Percentiles rank a stretch among this genome's conserved stretches.
Evolutionary conservation across 2,888 invertebrate genomes (phyloP).

Genomic region (Agrilus biguttatus): DNA sequence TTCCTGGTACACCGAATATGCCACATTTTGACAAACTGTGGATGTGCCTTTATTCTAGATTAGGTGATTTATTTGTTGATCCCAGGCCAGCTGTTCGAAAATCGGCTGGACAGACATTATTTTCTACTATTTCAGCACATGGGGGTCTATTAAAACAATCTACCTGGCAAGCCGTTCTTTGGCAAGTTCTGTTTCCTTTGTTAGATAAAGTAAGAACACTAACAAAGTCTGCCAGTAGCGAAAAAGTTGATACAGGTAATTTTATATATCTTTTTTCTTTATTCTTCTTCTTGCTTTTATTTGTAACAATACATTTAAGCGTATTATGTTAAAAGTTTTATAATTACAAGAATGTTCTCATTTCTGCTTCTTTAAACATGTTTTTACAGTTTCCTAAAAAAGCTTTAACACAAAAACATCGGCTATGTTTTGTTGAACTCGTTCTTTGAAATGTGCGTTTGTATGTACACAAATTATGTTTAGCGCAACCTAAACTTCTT

Average conservation of each 20-base stretch:
- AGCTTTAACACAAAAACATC: too few relatives aligned
- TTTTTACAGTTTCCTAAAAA: too few relatives aligned
- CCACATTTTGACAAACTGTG: constrained; percentile 85
- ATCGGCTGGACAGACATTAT: constrained; percentile 93
- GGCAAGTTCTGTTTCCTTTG: constrained; percentile 91
- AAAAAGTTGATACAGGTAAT: constrained; percentile 68
- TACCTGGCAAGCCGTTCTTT: constrained; percentile 89
- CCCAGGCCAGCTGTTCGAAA: constrained; percentile 90
- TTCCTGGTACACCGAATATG: constrained; percentile 70
- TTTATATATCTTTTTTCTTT: neutral
- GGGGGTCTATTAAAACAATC: constrained; percentile 73
- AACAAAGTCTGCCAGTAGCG: constrained; percentile 55
- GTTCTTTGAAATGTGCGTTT: too few relatives aligned
- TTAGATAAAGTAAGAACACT: constrained; percentile 77
- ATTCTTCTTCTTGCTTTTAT: too few relatives aligned
- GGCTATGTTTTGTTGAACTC: too few relatives aligned
- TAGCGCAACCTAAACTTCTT: too few relatives aligned
- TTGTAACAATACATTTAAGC: neutral
- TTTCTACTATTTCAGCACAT: constrained; percentile 94
- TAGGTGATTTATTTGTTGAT: constrained; percentile 89
- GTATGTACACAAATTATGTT: too few relatives aligned
- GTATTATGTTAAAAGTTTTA: too few relatives aligned
- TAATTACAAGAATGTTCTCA: too few relatives aligned
- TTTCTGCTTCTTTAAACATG: neutral
- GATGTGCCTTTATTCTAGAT: constrained; percentile 85